Conservation (phyloP, 2,888 invertebrate species). For the Melangyna quadrimaculata region DNA sequence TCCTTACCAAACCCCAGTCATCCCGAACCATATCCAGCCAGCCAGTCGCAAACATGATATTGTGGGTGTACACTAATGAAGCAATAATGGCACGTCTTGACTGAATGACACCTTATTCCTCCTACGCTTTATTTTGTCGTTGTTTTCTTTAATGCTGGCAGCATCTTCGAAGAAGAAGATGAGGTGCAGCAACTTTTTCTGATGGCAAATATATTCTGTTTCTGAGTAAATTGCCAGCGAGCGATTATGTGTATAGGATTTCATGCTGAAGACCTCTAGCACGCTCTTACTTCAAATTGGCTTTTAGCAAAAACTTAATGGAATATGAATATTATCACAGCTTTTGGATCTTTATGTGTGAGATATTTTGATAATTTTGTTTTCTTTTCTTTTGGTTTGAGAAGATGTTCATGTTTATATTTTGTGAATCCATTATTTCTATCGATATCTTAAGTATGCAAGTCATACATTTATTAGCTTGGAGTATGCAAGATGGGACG, state of each 20-base stretch:
- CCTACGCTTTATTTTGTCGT: conserved; percentile 38
- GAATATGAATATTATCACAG: conserved; percentile 33
- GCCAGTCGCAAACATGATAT: conserved; percentile 25
- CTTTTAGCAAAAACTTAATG: conserved; percentile 36
- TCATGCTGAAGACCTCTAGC: background rate
- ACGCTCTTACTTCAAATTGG: conserved; percentile 2
- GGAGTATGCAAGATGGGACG: background rate
- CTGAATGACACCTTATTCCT: conserved; percentile 63
- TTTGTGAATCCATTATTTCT: conserved; percentile 1
- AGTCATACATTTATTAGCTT: background rate
- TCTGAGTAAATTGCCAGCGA: conserved; percentile 40
- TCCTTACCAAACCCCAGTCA: background rate
- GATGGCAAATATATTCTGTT: background rate
- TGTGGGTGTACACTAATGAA: conserved; percentile 78
- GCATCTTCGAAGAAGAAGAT: background rate
- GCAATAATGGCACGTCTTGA: conserved; percentile 78
- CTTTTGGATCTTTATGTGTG: conserved; percentile 8
- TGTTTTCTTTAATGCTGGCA: background rate
- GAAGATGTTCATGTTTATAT: background rate
- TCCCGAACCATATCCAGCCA: background rate
- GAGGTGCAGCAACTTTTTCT: conserved; percentile 42
- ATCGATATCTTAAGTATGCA: background rate
- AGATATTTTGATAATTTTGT: background rate
- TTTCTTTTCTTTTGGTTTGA: background rate
- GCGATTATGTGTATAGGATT: conserved; percentile 20